Percentiles rank a stretch among this genome's conserved stretches.
Evolutionary conservation across 2,113 vertebrate genomes (phyloP).

Genomic region (Peucedramus taeniatus): DNA sequence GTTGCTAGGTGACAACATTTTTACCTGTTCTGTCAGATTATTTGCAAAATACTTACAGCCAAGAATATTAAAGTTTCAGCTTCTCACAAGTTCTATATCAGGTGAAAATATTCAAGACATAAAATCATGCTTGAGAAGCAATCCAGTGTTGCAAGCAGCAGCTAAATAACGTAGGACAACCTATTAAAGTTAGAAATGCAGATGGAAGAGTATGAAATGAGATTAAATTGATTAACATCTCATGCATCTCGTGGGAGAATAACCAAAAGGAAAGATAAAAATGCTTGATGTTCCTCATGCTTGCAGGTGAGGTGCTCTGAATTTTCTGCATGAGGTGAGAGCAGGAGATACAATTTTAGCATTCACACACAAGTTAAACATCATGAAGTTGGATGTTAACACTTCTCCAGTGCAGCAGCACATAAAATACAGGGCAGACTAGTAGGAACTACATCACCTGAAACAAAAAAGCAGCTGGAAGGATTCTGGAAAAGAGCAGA

Average conservation of each 20-base stretch:
- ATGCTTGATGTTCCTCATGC: neutral
- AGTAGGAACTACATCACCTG: neutral
- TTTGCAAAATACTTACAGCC: constrained; percentile 33
- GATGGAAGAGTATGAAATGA: neutral
- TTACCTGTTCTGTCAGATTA: constrained; percentile 5
- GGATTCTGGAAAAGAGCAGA: neutral
- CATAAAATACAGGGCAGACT: neutral
- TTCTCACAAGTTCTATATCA: neutral
- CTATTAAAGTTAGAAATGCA: neutral
- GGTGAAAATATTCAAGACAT: neutral
- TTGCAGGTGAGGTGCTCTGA: neutral
- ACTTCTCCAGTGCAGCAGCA: neutral
- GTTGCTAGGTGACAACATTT: constrained; percentile 47
- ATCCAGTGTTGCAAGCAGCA: neutral
- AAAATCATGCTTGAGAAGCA: neutral
- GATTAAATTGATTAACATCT: neutral
- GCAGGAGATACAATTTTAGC: neutral
- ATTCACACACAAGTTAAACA: neutral
- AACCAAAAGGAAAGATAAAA: neutral
- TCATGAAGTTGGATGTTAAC: neutral
- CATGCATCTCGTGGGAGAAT: neutral
- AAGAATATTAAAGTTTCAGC: neutral
- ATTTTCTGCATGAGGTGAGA: neutral
- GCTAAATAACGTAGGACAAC: neutral
- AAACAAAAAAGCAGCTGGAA: neutral